Conservation (phyloP, 1,140 invertebrate genomes). For the Platorchestia sp. region DNA sequence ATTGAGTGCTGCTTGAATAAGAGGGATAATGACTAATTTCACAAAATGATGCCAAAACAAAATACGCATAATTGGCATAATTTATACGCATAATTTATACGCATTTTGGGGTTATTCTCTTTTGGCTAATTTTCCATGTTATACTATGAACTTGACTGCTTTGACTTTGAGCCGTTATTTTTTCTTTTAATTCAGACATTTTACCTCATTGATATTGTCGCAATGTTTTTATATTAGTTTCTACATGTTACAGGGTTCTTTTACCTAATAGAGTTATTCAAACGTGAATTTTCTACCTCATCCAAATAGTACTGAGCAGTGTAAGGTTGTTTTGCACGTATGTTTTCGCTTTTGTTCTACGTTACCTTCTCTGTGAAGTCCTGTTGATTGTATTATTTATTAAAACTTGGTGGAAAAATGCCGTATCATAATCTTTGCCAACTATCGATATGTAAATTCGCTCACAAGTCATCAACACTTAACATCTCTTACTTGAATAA, state of each 20-base stretch:
- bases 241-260: not conserved
- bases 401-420: not conserved
- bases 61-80: not conserved
- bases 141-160: too few relatives aligned
- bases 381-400: not conserved
- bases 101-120: too few relatives aligned
- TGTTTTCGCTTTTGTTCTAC: not conserved
- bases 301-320: not conserved
- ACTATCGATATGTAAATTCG: not conserved
- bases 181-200: not conserved
- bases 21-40: too few relatives aligned
- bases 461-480: not conserved
- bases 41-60: too few relatives aligned
- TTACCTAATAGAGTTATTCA: not conserved
- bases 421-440: not conserved
- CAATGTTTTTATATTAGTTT: not conserved
- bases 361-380: not conserved
- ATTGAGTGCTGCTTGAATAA: too few relatives aligned
- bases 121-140: too few relatives aligned
- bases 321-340: not conserved
- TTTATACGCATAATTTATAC: too few relatives aligned
- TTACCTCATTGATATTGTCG: not conserved
- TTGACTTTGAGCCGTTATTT: not conserved
- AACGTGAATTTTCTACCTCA: not conserved
- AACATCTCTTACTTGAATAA: not conserved